Evolutionary conservation across 2,888 invertebrate species (phyloP).

Genomic region (Selenia dentaria): DNA sequence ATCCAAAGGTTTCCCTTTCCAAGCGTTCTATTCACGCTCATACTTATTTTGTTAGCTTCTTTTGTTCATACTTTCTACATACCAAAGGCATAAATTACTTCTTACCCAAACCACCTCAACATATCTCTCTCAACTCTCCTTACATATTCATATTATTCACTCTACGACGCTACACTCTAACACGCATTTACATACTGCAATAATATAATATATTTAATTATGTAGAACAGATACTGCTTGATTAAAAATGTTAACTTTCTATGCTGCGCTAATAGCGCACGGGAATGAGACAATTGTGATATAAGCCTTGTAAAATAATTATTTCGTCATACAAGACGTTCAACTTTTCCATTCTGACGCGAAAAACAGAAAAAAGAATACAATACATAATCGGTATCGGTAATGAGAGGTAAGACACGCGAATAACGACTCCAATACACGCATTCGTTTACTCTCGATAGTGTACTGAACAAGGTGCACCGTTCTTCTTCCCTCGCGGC

Average conservation of each 20-base stretch:
- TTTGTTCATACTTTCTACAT: too few relatives aligned
- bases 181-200: too few relatives aligned
- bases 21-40: too few relatives aligned
- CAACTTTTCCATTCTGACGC: conserved; percentile 74
- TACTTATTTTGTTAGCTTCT: too few relatives aligned
- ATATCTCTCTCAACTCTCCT: too few relatives aligned
- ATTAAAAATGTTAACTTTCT: background rate
- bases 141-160: too few relatives aligned
- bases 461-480: background rate
- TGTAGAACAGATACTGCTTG: background rate
- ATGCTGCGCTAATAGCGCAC: background rate
- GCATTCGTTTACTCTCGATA: conserved; percentile 27
- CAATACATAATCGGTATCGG: conserved; percentile 63
- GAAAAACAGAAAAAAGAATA: conserved; percentile 64
- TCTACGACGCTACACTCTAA: too few relatives aligned
- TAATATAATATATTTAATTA: too few relatives aligned
- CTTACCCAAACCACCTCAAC: too few relatives aligned
- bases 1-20: too few relatives aligned
- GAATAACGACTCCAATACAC: conserved; percentile 34
- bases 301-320: conserved; percentile 50
- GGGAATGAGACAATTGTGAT: conserved; percentile 34
- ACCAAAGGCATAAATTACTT: too few relatives aligned
- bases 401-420: conserved; percentile 65
- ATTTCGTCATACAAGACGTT: conserved; percentile 64
- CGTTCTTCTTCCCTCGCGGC: background rate